These are phyloP conservation scores for Pseudolycoriella hygida DNA, from an alignment of 2,888 invertebrate genomes.

Conservation along the genomic window DNA sequence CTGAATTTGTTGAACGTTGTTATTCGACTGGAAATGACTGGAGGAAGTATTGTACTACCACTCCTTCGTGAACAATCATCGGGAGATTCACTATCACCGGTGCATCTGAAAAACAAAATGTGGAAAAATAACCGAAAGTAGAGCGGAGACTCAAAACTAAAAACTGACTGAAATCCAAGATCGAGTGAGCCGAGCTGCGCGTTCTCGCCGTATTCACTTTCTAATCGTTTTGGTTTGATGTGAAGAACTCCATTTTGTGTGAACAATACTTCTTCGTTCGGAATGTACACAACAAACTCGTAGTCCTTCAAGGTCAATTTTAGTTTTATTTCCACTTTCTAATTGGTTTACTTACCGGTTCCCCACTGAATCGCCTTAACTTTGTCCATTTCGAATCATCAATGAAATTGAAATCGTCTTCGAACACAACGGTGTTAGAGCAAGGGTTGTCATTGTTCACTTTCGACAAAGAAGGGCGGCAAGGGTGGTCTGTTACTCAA, in stretches of 20 bases:
- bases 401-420: constrained; percentile 3
- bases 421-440: not conserved
- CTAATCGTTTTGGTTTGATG: not conserved
- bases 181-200: not conserved
- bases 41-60: constrained; percentile 37
- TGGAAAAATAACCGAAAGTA: too few species aligned
- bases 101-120: not conserved
- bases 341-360: not conserved
- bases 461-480: not conserved
- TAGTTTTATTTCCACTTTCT: not conserved
- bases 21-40: constrained; percentile 44
- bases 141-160: too few species aligned
- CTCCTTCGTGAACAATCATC: not conserved
- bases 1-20: constrained; percentile 40
- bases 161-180: not conserved
- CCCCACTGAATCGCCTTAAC: not conserved
- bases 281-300: not conserved
- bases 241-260: not conserved
- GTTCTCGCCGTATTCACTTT: not conserved
- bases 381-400: constrained; percentile 3
- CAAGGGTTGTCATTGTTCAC: not conserved
- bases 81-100: not conserved
- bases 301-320: not conserved
- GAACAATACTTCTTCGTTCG: not conserved
- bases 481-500: too few species aligned